A percentile compares a stretch with the other conserved stretches of the same genome.
These are phyloP conservation scores for Linnaemya vulpina DNA, from an alignment of 2,888 invertebrate species.

Conservation along the genomic window DNA sequence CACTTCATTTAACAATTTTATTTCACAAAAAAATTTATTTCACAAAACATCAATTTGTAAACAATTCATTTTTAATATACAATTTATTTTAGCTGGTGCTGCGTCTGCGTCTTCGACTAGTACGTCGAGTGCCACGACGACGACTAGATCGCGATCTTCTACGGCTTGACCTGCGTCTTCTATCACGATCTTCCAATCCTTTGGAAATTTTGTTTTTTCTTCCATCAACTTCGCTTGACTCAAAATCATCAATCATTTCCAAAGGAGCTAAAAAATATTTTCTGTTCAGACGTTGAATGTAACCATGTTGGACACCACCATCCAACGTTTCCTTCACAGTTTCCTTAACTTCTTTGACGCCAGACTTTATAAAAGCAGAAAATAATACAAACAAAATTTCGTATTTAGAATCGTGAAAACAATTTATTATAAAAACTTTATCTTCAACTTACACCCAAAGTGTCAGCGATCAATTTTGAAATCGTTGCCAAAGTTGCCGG, in stretches of 20 bases:
- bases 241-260: background rate
- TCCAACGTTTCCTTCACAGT: conserved; percentile 66
- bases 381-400: background rate
- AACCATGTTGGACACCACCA: conserved; percentile 70
- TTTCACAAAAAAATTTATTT: conserved; percentile 4
- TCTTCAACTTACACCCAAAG: conserved; percentile 64
- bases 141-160: conserved; percentile 40
- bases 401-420: background rate
- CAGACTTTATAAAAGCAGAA: conserved; percentile 44
- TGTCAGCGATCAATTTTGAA: conserved; percentile 64
- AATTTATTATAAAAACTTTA: background rate
- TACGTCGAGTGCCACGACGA: background rate
- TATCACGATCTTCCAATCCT: conserved; percentile 61
- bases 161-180: conserved; percentile 44
- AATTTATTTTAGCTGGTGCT: background rate
- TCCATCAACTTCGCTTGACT: conserved; percentile 4
- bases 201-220: background rate
- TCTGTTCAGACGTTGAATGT: conserved; percentile 62
- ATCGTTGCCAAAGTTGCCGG: conserved; percentile 65
- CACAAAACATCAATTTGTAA: background rate
- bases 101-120: background rate
- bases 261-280: conserved; percentile 70
- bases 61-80: background rate
- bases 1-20: background rate
- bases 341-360: conserved; percentile 63